Base-by-base conservation (phyloP, 1,140 invertebrate species). In the Musca vetustissima region DNA sequence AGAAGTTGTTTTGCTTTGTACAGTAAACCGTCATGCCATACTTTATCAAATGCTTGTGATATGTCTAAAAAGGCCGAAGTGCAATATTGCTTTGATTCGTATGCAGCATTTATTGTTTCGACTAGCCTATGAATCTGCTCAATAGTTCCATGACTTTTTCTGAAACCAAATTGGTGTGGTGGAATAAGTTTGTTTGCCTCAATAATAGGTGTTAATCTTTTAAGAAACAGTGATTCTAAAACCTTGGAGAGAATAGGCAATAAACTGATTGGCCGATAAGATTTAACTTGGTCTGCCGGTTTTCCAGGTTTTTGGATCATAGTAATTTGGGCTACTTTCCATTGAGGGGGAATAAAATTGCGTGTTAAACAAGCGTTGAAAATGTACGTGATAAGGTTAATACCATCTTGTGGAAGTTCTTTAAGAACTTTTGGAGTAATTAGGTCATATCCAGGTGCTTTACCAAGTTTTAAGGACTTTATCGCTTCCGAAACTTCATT, bases 61-160 rank as follows among this genome's bases (percentile, higher is more conserved):
- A 68, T 50, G 49, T 68, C 67, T 22, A 68, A 17, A 49, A 68
- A 68, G 7, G 61, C 43, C 25, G 67, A 22, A 25, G 43, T 61
- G 28, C 55, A 68, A n/a, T 68, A 68, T 32, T 68, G 61, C 17
- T 52, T 52, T 4, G 64, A 13, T 52, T 53, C 57, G 25, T 53
- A 50, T 2, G 64, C 15, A 6, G 4, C 14, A 48, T 24, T 48
- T 17, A 66, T 66, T 50, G 52, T 53, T 13, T 53, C 22, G 13
- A 53, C 52, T 13, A 24, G 19, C 4, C 52, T 17, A 53, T 53
- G 52, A 1, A 53, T 53, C 22, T 53, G 52, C 13, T 53, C 52
- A 13, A 53, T 53, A 32, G 57, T 61, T 36, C 57, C 57, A 36
- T 61, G 57, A 1, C 24, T 61, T 61, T 61, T 61, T 9, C 57